These are phyloP conservation scores for Oryctes rhinoceros DNA, from an alignment of 1,140 invertebrate species.

Conservation along the genomic window DNA sequence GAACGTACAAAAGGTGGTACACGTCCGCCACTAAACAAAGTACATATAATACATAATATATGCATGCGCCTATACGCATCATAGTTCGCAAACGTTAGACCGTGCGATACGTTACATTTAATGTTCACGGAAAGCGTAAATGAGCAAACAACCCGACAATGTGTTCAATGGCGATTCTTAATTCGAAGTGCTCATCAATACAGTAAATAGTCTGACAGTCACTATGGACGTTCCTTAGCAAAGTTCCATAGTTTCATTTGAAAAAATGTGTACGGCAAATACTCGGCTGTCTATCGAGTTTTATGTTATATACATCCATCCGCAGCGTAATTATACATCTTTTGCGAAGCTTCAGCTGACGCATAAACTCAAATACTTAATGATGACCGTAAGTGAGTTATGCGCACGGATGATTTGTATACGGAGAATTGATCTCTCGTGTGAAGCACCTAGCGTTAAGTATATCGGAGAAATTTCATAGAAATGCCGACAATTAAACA, in stretches of 20 bases:
- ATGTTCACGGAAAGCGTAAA: not conserved
- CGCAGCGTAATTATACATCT: not conserved
- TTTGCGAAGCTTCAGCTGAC: not conserved
- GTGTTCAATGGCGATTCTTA: not conserved
- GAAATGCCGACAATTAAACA: not conserved
- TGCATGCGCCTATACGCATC: not conserved
- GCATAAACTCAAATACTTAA: not conserved
- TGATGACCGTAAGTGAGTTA: not conserved
- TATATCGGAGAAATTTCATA: not conserved
- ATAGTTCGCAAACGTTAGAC: not conserved
- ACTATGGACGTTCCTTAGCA: not conserved
- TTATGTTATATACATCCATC: not conserved
- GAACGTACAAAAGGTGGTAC: not conserved
- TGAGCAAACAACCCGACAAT: not conserved
- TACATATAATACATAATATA: not conserved
- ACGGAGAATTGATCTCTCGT: not conserved
- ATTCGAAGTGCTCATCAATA: not conserved
- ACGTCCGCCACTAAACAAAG: not conserved
- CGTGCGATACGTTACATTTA: not conserved
- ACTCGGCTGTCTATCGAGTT: not conserved
- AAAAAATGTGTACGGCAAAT: not conserved
- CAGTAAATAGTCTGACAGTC: not conserved
- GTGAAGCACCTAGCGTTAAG: not conserved
- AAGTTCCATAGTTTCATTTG: not conserved
- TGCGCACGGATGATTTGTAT: conserved; percentile 3